Evolutionary conservation across 2,888 invertebrate species (phyloP).

Genomic region (Plagodis dolabraria): DNA sequence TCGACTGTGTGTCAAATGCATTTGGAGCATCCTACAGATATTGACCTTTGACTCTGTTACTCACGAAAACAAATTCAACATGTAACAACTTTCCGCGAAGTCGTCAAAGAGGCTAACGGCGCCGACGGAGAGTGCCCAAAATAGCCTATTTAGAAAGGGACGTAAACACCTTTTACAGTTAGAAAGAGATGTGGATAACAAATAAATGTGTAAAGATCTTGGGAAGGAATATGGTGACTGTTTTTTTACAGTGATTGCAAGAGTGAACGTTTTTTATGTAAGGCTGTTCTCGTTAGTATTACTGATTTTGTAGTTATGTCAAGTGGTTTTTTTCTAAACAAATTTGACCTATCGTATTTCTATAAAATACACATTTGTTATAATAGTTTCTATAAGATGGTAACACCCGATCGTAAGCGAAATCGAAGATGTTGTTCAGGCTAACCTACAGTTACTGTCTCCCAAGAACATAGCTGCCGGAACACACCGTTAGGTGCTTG

Average conservation of each 20-base stretch:
- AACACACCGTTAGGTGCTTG: too few species aligned
- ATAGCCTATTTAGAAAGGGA: conserved; percentile 34
- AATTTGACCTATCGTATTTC: background rate
- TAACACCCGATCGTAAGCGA: too few species aligned
- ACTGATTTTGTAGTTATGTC: conserved; percentile 5
- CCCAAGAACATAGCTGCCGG: too few species aligned
- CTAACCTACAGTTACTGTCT: too few species aligned
- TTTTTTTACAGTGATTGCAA: conserved; percentile 24
- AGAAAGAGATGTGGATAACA: conserved; percentile 17
- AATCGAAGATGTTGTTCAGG: too few species aligned
- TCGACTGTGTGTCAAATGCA: too few species aligned
- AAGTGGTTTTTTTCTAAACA: too few species aligned
- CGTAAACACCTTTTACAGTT: background rate
- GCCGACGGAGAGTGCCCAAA: conserved; percentile 21
- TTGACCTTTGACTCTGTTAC: conserved; percentile 2
- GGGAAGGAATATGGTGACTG: conserved; percentile 16
- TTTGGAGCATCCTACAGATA: background rate
- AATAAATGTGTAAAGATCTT: conserved; percentile 18
- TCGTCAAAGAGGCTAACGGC: conserved; percentile 25
- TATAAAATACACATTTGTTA: too few species aligned
- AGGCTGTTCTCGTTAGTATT: conserved; percentile 9
- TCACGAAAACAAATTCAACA: conserved; percentile 2
- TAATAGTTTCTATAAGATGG: too few species aligned
- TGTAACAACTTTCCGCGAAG: conserved; percentile 14
- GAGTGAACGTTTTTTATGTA: conserved; percentile 6